Percentiles rank a stretch among this genome's conserved stretches.
Conservation (phyloP, 2,797 vertebrate genomes). For the Pogonophryne albipinna region DNA sequence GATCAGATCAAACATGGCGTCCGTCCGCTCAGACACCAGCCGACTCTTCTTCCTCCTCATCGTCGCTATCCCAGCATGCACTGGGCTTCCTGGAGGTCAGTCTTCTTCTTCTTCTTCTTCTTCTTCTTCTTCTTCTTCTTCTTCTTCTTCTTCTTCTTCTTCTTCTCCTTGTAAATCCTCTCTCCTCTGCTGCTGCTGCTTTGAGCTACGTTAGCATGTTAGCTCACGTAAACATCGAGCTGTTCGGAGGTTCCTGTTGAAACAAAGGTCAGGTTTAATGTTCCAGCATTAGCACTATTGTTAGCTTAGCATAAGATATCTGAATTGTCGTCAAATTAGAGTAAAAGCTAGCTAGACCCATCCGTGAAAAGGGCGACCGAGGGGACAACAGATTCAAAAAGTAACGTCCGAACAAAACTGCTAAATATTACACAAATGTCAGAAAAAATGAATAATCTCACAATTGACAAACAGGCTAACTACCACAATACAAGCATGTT, state of each 20-base stretch:
- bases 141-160: conserved; percentile 14
- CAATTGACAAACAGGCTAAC: no score
- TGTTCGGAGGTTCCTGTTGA: no score
- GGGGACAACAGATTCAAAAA: no score
- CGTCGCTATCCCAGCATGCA: conserved; percentile 72
- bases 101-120: conserved; percentile 7
- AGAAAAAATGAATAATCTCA: no score
- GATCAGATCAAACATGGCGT: conserved; percentile 80
- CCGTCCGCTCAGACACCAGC: conserved; percentile 34
- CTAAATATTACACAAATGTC: no score
- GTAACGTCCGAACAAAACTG: no score
- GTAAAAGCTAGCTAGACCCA: no score
- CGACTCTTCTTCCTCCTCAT: conserved; percentile 61
- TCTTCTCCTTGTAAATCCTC: background rate
- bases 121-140: background rate
- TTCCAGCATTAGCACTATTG: background rate
- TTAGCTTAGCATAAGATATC: background rate
- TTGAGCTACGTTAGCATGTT: background rate
- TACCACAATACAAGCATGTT: no score
- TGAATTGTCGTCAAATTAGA: no score
- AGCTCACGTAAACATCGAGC: background rate
- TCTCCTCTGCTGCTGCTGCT: background rate
- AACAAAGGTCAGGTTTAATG: background rate
- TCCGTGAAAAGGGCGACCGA: no score
- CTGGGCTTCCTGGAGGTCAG: conserved; percentile 77